phyloP scores from a whole-genome alignment of 2,113 vertebrate genomes.

The Australoheros scitulus region DNA sequence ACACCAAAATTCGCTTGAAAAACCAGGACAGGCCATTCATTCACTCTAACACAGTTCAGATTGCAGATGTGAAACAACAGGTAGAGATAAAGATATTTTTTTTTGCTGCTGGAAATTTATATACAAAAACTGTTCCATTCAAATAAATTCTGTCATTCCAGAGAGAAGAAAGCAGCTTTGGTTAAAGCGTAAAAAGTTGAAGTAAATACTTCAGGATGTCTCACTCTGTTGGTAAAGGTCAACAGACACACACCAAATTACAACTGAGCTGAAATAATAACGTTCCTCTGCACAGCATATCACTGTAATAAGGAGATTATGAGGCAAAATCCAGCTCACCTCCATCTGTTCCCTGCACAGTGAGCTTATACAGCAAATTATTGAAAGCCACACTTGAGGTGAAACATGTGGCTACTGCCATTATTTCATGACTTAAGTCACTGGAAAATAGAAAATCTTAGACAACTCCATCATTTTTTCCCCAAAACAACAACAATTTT shows the following conservation, averaged over 20 bases:
- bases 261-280: conserved; percentile 32
- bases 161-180: not conserved
- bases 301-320: conserved; percentile 46
- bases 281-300: conserved; percentile 13
- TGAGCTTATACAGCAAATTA: conserved; percentile 6
- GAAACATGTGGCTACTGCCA: not conserved
- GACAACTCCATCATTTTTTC: too few relatives aligned
- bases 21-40: conserved; percentile 11
- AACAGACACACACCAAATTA: conserved; percentile 16
- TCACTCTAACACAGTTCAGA: not conserved
- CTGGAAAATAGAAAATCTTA: not conserved
- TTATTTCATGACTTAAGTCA: not conserved
- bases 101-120: not conserved
- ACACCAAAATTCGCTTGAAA: conserved; percentile 21
- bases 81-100: not conserved
- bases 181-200: not conserved
- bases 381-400: not conserved
- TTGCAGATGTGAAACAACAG: not conserved
- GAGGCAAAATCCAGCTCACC: conserved; percentile 31
- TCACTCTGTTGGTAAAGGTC: conserved; percentile 2
- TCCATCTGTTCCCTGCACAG: conserved; percentile 18
- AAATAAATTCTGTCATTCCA: too few relatives aligned
- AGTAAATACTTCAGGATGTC: not conserved
- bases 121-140: too few relatives aligned
- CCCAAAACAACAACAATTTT: too few relatives aligned